Base-by-base conservation (phyloP, 2,113 vertebrate species). In the Australoheros scitulus region DNA sequence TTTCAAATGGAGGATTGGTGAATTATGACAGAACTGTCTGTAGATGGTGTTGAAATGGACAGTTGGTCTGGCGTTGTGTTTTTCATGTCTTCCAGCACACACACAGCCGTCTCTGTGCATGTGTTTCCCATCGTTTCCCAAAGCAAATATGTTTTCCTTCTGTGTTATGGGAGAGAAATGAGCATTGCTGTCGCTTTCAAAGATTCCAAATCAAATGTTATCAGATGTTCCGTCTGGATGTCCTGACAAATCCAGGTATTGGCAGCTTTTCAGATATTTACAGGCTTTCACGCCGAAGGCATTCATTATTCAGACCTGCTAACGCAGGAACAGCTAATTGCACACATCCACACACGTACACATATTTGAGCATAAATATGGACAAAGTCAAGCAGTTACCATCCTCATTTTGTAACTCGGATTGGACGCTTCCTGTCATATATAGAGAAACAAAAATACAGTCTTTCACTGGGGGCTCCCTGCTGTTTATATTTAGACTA, bases 401-500 rank as follows among this genome's bases (percentile, higher is more conserved):
- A 61, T 60, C 4, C 58, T 41, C 70, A 34, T 13, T 56, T 75
- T 81, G 72, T 36, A 26, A 43, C 56, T 82, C 74, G 90, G 88
- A 88, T 80, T 90, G 77, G 80, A 87, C 47, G 76, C 78, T 84
- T 47, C 78, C 65, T 84, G 82, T 70, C 90, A 57, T 90, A 87
- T 85, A 78, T 77, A 26, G 77, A 86, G 20, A 60, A 77, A 74
- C 63, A 50, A 1, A 86, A 83, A 74, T 82, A 36, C 68, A 85
- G 76, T 88, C 20, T 18, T 77, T 84, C 34, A 60, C 56, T 11
- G 59, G 50, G 76, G 26, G 68, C 80, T 65, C 47, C 85, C 83
- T 22, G 56, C 87, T 89, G 91, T 83, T 91, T 83, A 74, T 81
- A 80, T 90, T 92, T 93, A 72, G 83, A 80, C 55, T 57, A 72